Evolutionary conservation across 2,888 invertebrate species (phyloP).

Genomic region (Chorisops tibialis): DNA sequence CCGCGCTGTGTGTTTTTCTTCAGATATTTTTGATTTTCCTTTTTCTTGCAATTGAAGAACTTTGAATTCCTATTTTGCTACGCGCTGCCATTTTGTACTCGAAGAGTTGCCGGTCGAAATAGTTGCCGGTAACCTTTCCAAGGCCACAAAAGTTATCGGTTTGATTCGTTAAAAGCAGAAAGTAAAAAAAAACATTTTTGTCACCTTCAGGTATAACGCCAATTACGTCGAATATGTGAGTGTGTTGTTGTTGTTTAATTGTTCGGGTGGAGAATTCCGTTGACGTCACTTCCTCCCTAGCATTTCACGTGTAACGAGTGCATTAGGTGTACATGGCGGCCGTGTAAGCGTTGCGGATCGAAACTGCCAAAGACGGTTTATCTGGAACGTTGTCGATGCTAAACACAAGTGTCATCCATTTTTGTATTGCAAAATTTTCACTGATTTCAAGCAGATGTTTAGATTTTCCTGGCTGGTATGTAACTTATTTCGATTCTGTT

Average conservation of each 20-base stretch:
- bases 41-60: not conserved
- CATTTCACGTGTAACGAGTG: conserved; percentile 13
- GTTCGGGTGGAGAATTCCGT: conserved; percentile 15
- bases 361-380: conserved; percentile 9
- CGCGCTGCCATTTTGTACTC: too few species aligned
- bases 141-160: too few species aligned
- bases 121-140: too few species aligned
- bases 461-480: conserved; percentile 19
- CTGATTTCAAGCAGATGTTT: conserved; percentile 19
- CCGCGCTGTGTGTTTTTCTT: not conserved
- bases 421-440: conserved; percentile 2
- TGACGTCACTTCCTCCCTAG: conserved; percentile 17
- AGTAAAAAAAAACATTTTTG: too few species aligned
- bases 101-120: too few species aligned
- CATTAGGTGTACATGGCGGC: conserved; percentile 1
- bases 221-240: not conserved
- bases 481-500: not conserved
- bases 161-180: too few species aligned
- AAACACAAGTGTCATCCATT: conserved; percentile 22
- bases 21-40: conserved; percentile 1
- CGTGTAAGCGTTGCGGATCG: conserved; percentile 14
- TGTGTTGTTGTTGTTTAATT: conserved; percentile 7
- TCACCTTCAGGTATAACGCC: too few species aligned
- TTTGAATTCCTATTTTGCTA: too few species aligned
- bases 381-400: conserved; percentile 2